Evolutionary conservation across 64 coral and sea anemone genomes (phyloP).

Genomic region (Montipora sp.): DNA sequence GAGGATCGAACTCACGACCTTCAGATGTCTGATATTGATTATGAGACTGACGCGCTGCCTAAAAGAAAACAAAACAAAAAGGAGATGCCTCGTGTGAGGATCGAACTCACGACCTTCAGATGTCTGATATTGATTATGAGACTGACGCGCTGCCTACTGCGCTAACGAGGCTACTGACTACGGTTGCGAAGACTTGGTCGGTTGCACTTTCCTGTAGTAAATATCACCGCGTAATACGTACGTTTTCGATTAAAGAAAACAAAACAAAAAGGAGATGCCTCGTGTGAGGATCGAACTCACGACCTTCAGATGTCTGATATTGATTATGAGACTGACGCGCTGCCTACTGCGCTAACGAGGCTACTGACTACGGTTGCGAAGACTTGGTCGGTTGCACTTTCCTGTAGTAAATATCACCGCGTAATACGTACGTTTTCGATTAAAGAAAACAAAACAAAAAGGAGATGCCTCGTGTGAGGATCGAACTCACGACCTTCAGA

Average conservation of each 20-base stretch:
- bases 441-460: no score
- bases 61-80: no score
- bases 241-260: no score
- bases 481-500: conserved; percentile 89
- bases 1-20: conserved; percentile 77
- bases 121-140: conserved; percentile 54
- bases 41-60: not conserved
- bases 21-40: not conserved
- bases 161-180: conserved; percentile 42
- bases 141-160: conserved; percentile 90
- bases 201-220: no score
- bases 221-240: no score
- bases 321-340: conserved; percentile 86
- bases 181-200: no score
- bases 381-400: no score
- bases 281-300: conserved; percentile 91
- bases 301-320: conserved; percentile 61
- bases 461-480: conserved; percentile 67
- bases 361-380: no score
- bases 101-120: conserved; percentile 90
- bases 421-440: no score
- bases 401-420: no score
- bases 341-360: conserved; percentile 88
- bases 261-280: not conserved
- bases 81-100: conserved; percentile 70